A percentile compares a stretch with the other conserved stretches of the same genome.
These are phyloP conservation scores for Phrixothrix hirtus DNA, from an alignment of 2,888 invertebrate species.

Conservation along the genomic window DNA sequence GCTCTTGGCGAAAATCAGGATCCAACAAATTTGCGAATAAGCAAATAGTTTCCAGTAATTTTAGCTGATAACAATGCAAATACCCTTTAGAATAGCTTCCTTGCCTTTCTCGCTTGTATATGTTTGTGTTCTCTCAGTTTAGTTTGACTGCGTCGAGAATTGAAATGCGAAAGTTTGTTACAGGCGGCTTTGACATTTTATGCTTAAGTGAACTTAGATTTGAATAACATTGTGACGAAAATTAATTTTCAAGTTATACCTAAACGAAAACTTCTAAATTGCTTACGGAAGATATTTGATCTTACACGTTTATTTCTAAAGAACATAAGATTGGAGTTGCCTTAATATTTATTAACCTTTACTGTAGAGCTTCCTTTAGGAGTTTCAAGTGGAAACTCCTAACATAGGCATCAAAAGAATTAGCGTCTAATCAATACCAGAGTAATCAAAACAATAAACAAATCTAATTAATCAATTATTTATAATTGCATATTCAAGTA, in stretches of 20 bases:
- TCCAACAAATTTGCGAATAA: conserved; percentile 23
- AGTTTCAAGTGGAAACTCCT: too few species aligned
- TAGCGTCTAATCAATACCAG: not conserved
- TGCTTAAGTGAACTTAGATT: conserved; percentile 24
- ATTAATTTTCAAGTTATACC: conserved; percentile 21
- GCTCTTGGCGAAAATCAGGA: conserved; percentile 17
- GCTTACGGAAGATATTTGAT: not conserved
- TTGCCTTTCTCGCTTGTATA: conserved; percentile 15
- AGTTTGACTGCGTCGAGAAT: conserved; percentile 23
- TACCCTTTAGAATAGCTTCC: conserved; percentile 21
- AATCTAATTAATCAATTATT: too few species aligned
- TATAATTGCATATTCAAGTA: too few species aligned
- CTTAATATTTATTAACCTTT: too few species aligned
- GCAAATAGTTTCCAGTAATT: conserved; percentile 30
- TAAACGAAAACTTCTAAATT: conserved; percentile 2
- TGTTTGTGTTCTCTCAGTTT: conserved; percentile 26
- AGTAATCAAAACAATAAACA: too few species aligned
- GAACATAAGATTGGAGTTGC: too few species aligned
- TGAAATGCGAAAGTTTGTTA: conserved; percentile 26
- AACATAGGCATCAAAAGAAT: not conserved
- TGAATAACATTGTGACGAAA: conserved; percentile 15
- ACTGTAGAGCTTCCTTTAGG: too few species aligned
- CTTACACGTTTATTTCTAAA: not conserved
- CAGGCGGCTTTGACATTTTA: conserved; percentile 27
- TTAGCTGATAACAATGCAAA: conserved; percentile 30